These are phyloP conservation scores for Thalassarche chlororhynchos DNA, from an alignment of 2,113 vertebrate genomes.

Conservation along the genomic window DNA sequence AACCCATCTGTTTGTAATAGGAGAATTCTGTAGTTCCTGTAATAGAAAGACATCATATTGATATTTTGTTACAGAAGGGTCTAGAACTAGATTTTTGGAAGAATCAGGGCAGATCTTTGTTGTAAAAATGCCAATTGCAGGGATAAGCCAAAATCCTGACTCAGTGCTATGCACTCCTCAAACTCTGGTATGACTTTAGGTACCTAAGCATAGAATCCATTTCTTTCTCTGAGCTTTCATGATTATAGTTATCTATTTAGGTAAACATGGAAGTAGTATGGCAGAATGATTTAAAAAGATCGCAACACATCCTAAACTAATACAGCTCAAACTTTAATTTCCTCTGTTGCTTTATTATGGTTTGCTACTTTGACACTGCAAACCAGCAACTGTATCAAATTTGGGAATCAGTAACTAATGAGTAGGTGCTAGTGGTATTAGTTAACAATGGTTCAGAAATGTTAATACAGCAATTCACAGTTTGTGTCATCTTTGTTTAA, in stretches of 20 bases:
- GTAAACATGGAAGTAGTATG: not conserved
- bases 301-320: constrained; percentile 50
- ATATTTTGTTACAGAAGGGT: not conserved
- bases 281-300: constrained; percentile 42
- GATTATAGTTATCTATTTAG: not conserved
- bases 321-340: constrained; percentile 59
- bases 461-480: not conserved
- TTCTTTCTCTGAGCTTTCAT: not conserved
- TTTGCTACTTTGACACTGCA: constrained; percentile 39
- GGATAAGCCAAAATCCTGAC: not conserved
- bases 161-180: not conserved
- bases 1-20: constrained; percentile 67
- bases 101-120: not conserved
- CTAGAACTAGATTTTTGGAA: not conserved
- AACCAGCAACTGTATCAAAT: constrained; percentile 25
- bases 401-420: constrained; percentile 24
- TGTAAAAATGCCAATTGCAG: not conserved
- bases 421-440: not conserved
- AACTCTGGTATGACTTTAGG: not conserved
- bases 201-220: not conserved
- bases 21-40: not conserved
- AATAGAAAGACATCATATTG: not conserved
- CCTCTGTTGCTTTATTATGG: constrained; percentile 55
- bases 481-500: constrained; percentile 3
- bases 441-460: constrained; percentile 37